phyloP scores from a whole-genome alignment of 53 echinoderm and acorn worm genomes.

The Echinometra lucunter region DNA sequence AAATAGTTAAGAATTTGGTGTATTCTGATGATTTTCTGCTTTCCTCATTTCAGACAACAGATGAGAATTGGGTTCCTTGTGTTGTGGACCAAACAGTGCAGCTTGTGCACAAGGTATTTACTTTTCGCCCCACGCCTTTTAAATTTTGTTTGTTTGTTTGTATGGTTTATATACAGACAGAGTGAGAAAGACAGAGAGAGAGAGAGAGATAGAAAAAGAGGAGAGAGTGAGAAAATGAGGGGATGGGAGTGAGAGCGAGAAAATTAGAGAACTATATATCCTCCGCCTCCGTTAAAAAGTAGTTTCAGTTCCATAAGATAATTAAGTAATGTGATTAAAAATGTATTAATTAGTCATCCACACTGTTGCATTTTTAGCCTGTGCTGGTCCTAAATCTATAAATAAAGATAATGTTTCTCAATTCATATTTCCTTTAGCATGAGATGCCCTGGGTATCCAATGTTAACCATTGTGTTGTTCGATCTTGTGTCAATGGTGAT shows the following conservation, averaged over 20 bases:
- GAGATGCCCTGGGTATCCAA: background rate
- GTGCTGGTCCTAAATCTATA: background rate
- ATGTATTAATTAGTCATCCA: background rate
- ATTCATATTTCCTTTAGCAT: background rate
- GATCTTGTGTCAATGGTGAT: background rate
- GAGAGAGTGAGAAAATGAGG: too few relatives aligned
- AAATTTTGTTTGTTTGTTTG: background rate
- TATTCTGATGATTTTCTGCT: background rate
- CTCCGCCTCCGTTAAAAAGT: too few relatives aligned
- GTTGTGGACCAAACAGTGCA: conserved; percentile 88
- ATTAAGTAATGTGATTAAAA: background rate
- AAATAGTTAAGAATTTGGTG: background rate
- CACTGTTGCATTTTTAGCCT: background rate
- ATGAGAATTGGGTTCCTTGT: conserved; percentile 92
- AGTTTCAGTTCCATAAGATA: too few relatives aligned
- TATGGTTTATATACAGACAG: too few relatives aligned
- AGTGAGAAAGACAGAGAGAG: background rate
- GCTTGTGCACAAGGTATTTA: conserved; percentile 91
- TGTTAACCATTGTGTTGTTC: background rate
- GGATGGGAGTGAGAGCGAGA: too few relatives aligned
- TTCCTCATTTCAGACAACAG: conserved; percentile 82
- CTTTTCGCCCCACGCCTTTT: too few relatives aligned
- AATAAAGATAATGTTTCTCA: background rate
- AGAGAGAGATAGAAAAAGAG: background rate
- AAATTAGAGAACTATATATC: too few relatives aligned